These are phyloP conservation scores for Onychorhynchus coronatus DNA, from an alignment of 2,113 vertebrate species.

Conservation along the genomic window DNA sequence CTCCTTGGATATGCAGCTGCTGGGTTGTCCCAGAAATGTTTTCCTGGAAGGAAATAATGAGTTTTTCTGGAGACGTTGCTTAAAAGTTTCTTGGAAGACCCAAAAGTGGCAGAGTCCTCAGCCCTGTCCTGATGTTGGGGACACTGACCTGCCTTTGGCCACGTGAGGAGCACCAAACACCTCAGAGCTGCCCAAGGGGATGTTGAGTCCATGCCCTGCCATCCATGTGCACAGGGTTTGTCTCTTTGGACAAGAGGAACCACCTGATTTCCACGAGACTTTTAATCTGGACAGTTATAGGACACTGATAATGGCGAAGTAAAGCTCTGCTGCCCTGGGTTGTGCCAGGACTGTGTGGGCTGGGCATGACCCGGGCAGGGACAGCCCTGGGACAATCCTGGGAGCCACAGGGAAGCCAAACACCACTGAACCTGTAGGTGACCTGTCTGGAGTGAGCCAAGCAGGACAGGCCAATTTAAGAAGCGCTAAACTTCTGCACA, in stretches of 20 bases:
- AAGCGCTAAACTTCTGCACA: neutral
- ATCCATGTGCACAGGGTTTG: neutral
- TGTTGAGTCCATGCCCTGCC: neutral
- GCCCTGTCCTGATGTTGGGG: neutral
- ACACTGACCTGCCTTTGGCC: neutral
- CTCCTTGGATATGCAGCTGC: too few relatives aligned
- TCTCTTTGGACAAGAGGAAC: neutral
- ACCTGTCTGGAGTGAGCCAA: fast-evolving
- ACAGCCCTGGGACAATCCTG: neutral
- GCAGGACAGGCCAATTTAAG: neutral
- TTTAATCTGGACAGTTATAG: neutral
- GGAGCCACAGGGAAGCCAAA: neutral
- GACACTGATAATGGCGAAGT: neutral
- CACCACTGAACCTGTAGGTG: fast-evolving
- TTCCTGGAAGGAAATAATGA: neutral
- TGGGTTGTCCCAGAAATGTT: neutral
- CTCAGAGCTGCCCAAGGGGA: neutral
- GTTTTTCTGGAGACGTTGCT: neutral
- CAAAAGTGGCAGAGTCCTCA: neutral
- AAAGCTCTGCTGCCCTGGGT: neutral
- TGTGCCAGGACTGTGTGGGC: neutral
- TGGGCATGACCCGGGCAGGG: neutral
- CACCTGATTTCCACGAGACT: neutral
- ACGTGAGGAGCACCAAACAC: fast-evolving
- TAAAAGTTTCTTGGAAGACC: neutral